Evolutionary conservation across 2,797 vertebrate species (phyloP).

Genomic region (Propithecus perrieri): DNA sequence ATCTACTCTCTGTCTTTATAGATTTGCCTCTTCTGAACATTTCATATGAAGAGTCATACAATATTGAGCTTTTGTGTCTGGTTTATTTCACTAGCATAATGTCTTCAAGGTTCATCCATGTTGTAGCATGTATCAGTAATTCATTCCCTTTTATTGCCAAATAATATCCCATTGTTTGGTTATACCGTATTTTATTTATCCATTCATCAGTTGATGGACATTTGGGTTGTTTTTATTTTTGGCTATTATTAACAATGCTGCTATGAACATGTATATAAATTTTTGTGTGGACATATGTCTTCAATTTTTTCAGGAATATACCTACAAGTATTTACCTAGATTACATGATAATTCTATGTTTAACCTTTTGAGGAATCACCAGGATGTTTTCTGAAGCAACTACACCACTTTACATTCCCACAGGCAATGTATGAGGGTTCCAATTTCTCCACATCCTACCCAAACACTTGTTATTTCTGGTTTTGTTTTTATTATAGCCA

Average conservation of each 20-base stretch:
- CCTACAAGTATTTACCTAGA: not conserved
- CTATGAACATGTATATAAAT: not conserved
- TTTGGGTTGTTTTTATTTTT: conserved; percentile 29
- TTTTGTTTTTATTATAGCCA: conserved; percentile 9
- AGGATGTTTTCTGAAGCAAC: not conserved
- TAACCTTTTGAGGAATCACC: not conserved
- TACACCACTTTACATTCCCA: not conserved
- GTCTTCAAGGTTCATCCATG: conserved; percentile 1
- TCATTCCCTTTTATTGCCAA: not conserved
- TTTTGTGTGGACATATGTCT: not conserved
- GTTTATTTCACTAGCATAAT: not conserved
- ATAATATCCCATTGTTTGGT: not conserved
- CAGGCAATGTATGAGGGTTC: not conserved
- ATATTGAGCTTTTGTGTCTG: not conserved
- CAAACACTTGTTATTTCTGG: not conserved
- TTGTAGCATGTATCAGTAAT: not conserved
- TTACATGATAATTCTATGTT: not conserved
- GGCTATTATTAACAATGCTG: not conserved
- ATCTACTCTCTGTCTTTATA: not conserved
- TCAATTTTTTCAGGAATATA: not conserved
- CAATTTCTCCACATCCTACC: not conserved
- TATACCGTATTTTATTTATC: not conserved
- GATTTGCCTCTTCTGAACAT: not conserved
- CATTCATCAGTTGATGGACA: not conserved
- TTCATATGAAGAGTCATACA: not conserved